Conservation (phyloP, 2,113 vertebrate genomes). For the Crotalus horridus region DNA sequence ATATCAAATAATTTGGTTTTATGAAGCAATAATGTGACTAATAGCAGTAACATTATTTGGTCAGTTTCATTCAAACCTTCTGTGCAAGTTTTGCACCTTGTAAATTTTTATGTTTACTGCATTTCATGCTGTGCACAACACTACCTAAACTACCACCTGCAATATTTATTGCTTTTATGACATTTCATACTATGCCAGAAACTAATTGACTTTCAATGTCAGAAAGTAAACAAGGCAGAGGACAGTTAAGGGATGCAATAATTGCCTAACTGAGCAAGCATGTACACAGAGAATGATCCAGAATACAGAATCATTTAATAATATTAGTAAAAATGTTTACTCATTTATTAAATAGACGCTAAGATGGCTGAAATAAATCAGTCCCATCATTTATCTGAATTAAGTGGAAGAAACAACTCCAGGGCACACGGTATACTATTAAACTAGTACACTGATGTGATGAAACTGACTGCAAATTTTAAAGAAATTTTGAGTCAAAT, state of each 20-base stretch:
- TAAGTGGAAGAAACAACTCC: background rate
- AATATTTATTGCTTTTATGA: constrained; percentile 25
- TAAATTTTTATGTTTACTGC: constrained; percentile 16
- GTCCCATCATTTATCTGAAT: background rate
- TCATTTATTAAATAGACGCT: background rate
- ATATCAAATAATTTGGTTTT: background rate
- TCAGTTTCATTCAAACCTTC: background rate
- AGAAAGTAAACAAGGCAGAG: constrained; percentile 26
- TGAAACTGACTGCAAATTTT: background rate
- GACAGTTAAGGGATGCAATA: constrained; percentile 11
- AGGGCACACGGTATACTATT: background rate
- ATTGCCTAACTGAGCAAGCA: constrained; percentile 3
- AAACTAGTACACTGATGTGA: background rate
- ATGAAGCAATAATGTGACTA: background rate
- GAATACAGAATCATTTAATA: constrained; percentile 3
- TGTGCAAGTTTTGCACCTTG: background rate
- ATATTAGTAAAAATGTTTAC: background rate
- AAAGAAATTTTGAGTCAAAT: background rate
- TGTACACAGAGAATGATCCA: background rate
- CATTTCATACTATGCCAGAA: constrained; percentile 15
- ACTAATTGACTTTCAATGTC: constrained; percentile 34
- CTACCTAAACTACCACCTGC: constrained; percentile 1
- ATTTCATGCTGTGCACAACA: constrained; percentile 3
- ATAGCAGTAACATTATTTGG: constrained; percentile 9
- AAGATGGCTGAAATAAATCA: background rate